Conservation (phyloP, 2,113 vertebrate species). For the Dasypus novemcinctus region DNA sequence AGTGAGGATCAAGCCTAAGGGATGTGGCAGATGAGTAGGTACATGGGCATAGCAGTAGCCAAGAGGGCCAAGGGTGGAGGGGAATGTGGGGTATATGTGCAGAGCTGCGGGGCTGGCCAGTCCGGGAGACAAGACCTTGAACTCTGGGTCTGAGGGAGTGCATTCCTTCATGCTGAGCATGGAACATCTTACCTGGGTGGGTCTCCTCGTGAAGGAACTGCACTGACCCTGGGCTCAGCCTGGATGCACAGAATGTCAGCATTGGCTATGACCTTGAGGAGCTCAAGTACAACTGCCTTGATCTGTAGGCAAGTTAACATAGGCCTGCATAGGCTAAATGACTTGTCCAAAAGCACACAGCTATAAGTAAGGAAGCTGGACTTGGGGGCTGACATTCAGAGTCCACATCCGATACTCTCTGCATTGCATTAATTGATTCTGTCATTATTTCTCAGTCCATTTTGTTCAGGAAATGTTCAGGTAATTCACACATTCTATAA, state of each 20-base stretch:
- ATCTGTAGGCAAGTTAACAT: background rate
- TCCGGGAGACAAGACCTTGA: background rate
- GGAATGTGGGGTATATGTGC: no score
- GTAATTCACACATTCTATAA: background rate
- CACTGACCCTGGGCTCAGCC: background rate
- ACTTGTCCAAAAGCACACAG: background rate
- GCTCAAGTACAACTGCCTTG: background rate
- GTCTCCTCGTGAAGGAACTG: background rate
- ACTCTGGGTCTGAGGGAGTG: background rate
- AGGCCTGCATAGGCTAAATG: background rate
- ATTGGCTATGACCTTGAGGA: background rate
- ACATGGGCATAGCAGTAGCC: background rate
- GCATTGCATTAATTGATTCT: background rate
- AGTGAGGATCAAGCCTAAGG: background rate
- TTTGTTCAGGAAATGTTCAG: background rate
- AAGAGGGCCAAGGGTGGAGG: fast-evolving
- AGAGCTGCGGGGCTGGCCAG: background rate
- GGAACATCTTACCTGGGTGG: background rate
- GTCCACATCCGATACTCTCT: background rate
- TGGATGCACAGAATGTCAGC: background rate
- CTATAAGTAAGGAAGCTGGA: background rate
- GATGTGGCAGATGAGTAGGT: background rate
- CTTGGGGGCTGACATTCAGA: background rate
- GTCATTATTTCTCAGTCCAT: background rate
- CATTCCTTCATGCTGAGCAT: background rate